These are phyloP conservation scores for Ia io DNA, from an alignment of 2,113 vertebrate species.

Conservation along the genomic window DNA sequence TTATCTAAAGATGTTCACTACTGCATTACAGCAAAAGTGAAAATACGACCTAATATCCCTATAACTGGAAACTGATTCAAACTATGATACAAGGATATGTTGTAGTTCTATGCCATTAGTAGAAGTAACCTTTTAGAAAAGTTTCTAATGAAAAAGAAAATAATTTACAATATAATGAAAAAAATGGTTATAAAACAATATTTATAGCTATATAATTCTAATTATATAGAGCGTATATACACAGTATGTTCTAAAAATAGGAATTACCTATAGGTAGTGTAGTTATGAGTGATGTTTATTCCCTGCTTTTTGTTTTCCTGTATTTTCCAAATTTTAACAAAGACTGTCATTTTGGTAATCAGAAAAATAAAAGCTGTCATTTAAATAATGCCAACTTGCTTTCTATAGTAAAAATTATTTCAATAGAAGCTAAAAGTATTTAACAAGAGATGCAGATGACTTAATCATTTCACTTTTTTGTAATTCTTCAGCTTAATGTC, in stretches of 20 bases:
- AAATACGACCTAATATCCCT: not conserved
- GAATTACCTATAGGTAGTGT: not conserved
- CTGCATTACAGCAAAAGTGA: not conserved
- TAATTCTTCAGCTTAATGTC: slow-evolving; percentile 11
- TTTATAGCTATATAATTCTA: not conserved
- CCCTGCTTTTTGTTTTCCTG: not conserved
- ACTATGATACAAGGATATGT: not conserved
- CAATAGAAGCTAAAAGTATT: not conserved
- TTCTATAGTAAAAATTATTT: slow-evolving; percentile 19
- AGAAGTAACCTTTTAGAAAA: not conserved
- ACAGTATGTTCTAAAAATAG: not conserved
- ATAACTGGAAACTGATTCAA: not conserved
- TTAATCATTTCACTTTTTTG: not conserved
- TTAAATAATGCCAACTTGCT: not conserved
- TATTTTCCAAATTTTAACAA: slow-evolving; percentile 27
- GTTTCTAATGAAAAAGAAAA: not conserved
- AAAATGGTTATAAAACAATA: not conserved
- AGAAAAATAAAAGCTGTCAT: not conserved
- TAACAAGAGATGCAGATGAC: not conserved
- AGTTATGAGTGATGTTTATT: not conserved
- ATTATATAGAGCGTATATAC: not conserved
- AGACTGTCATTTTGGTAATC: not conserved
- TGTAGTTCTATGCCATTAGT: not conserved
- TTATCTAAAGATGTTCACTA: not conserved
- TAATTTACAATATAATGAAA: not conserved